Percentiles rank a stretch among this genome's conserved stretches.
phyloP scores from a whole-genome alignment of 2,113 vertebrate species.

The Rhinopomastus cyanomelas region DNA sequence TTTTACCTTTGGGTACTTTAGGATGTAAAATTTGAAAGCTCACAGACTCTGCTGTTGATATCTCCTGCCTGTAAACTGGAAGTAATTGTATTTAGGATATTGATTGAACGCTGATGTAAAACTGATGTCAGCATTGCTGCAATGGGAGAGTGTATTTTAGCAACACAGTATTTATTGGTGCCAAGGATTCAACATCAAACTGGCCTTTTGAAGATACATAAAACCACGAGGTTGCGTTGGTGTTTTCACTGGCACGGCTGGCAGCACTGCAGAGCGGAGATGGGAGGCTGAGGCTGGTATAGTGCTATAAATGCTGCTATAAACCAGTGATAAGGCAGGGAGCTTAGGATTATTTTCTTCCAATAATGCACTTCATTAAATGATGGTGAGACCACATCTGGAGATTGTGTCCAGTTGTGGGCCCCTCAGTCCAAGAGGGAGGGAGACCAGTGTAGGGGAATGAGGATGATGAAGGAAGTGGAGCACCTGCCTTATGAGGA shows the following conservation, averaged over 20 bases:
- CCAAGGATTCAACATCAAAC: neutral
- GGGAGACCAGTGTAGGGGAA: too few species aligned
- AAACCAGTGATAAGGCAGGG: neutral
- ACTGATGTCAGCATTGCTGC: neutral
- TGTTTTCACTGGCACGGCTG: neutral
- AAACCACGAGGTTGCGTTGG: rapidly evolving
- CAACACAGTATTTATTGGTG: neutral
- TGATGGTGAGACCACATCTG: too few species aligned
- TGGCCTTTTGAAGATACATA: neutral
- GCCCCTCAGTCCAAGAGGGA: too few species aligned
- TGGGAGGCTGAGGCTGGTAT: neutral
- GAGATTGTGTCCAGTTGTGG: too few species aligned
- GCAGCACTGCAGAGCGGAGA: neutral
- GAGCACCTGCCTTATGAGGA: too few species aligned
- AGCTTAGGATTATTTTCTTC: neutral
- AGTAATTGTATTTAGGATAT: neutral
- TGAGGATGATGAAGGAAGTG: too few species aligned
- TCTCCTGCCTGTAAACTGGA: neutral
- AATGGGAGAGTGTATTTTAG: neutral
- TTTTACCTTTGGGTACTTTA: neutral
- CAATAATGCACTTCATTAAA: neutral
- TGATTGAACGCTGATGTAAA: neutral
- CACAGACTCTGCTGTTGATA: neutral
- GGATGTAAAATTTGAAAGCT: neutral
- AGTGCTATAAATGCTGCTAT: neutral